These are phyloP conservation scores for Formica selysi DNA, from an alignment of 1,140 invertebrate genomes.

Conservation along the genomic window DNA sequence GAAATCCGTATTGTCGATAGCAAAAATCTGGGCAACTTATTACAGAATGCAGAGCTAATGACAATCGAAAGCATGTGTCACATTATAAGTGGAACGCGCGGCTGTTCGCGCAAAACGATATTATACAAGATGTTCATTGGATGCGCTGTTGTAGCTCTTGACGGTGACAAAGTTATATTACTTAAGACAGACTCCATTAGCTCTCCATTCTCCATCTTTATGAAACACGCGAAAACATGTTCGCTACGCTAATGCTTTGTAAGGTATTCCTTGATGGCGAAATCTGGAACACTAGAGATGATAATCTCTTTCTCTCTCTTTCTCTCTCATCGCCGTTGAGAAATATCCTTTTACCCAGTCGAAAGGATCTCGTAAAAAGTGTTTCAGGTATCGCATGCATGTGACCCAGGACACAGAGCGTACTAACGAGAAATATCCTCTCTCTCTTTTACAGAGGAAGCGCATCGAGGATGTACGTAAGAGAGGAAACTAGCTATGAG, in stretches of 20 bases:
- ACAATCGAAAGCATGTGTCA: not conserved
- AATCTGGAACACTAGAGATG: constrained; percentile 53
- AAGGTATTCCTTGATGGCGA: constrained; percentile 36
- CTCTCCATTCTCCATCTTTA: constrained; percentile 17
- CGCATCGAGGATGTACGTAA: constrained; percentile 88
- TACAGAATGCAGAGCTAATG: constrained; percentile 7
- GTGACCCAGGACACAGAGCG: not conserved
- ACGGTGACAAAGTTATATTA: constrained; percentile 55
- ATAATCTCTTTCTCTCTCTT: constrained; percentile 5
- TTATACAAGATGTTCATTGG: constrained; percentile 42
- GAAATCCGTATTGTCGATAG: not conserved
- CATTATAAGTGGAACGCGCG: constrained; percentile 9
- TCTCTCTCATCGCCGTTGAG: not conserved
- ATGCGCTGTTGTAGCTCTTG: constrained; percentile 26
- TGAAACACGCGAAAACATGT: constrained; percentile 47
- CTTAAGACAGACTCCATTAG: constrained; percentile 62
- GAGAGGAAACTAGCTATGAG: constrained; percentile 69
- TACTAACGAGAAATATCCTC: constrained; percentile 60
- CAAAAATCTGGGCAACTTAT: constrained; percentile 8
- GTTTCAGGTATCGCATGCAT: constrained; percentile 50
- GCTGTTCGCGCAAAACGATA: constrained; percentile 40
- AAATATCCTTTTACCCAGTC: constrained; percentile 53
- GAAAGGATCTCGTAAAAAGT: constrained; percentile 46
- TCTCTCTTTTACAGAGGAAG: constrained; percentile 87
- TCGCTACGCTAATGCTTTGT: constrained; percentile 64